Conservation (phyloP, 2,888 invertebrate genomes). For the Brassicogethes aeneus region DNA sequence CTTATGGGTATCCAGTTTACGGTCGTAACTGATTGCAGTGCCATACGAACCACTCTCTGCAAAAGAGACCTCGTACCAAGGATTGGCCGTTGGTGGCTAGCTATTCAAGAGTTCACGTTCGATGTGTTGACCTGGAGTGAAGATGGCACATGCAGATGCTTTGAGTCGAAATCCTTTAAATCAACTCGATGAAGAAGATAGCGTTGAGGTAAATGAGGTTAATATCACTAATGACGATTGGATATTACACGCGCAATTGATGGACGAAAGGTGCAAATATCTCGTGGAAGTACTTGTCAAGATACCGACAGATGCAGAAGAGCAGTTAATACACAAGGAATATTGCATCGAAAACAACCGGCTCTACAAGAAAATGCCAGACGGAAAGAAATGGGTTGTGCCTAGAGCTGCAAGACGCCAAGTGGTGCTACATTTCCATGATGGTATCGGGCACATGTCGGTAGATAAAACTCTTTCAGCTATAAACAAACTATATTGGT, state of each 20-base stretch:
- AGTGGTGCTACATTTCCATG: constrained; percentile 24
- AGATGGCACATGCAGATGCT: too few relatives aligned
- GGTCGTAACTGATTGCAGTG: constrained; percentile 29
- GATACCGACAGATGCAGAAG: too few relatives aligned
- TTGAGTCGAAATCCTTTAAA: too few relatives aligned
- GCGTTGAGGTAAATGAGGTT: constrained; percentile 6
- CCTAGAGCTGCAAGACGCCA: constrained; percentile 25
- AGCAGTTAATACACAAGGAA: too few relatives aligned
- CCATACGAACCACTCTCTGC: constrained; percentile 20
- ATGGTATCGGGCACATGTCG: constrained; percentile 33
- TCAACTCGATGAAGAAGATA: constrained; percentile 9
- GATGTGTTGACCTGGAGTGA: too few relatives aligned
- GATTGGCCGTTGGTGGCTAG: constrained; percentile 23
- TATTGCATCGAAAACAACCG: constrained; percentile 13
- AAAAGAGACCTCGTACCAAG: constrained; percentile 27
- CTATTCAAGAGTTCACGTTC: constrained; percentile 17
- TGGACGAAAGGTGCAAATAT: constrained; percentile 16
- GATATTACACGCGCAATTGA: constrained; percentile 18
- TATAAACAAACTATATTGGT: constrained; percentile 23
- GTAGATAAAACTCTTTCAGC: constrained; percentile 27
- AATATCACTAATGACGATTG: constrained; percentile 18
- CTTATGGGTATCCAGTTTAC: constrained; percentile 25
- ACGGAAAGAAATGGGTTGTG: constrained; percentile 23
- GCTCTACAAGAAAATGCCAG: constrained; percentile 14
- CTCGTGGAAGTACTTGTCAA: constrained; percentile 10